These are phyloP conservation scores for Encarsia formosa DNA, from an alignment of 2,888 invertebrate genomes.

Conservation along the genomic window DNA sequence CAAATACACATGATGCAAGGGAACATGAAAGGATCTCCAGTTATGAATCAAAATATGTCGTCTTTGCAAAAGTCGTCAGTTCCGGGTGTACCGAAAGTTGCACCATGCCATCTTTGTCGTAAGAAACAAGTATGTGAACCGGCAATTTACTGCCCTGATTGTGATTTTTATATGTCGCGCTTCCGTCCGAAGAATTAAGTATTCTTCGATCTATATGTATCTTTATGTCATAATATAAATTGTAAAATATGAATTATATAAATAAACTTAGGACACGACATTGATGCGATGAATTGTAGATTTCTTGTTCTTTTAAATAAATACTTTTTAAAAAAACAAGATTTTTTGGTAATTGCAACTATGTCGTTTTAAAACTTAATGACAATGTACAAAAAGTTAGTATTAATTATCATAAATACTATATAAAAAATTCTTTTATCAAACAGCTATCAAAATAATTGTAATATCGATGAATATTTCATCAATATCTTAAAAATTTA, in stretches of 20 bases:
- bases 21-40: constrained; percentile 60
- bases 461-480: too few relatives aligned
- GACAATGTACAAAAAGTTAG: constrained; percentile 13
- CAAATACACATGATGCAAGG: constrained; percentile 56
- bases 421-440: background rate
- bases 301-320: background rate
- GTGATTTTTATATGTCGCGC: constrained; percentile 87
- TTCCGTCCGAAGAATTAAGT: constrained; percentile 64
- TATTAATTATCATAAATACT: background rate
- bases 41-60: constrained; percentile 66
- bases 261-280: constrained; percentile 7
- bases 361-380: constrained; percentile 4
- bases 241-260: constrained; percentile 17
- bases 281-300: background rate
- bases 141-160: constrained; percentile 81
- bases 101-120: constrained; percentile 80
- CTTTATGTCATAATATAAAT: constrained; percentile 6
- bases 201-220: constrained; percentile 4
- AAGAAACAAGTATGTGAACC: constrained; percentile 77
- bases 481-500: too few relatives aligned
- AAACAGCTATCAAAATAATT: too few relatives aligned
- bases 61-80: constrained; percentile 64
- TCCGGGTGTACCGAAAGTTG: constrained; percentile 53
- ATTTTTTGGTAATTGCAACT: constrained; percentile 3
- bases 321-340: background rate